Conservation (phyloP, 2,888 invertebrate species). For the Rhodophaea formosa region DNA sequence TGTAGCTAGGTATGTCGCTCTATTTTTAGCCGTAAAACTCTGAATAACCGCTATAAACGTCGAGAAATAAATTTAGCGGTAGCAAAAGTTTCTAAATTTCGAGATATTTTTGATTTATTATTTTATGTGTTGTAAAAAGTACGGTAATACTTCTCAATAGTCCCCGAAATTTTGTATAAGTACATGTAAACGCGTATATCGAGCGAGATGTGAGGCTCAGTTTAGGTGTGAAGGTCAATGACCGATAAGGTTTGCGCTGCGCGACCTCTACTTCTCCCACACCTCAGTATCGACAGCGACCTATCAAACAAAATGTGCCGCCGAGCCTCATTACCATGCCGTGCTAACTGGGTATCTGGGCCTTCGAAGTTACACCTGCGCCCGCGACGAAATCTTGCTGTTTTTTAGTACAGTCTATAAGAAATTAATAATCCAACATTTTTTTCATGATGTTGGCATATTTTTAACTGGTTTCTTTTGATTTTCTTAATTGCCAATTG, state of each 20-base stretch:
- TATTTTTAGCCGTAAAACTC: constrained; percentile 11
- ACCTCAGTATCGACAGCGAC: constrained; percentile 52
- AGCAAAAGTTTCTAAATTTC: constrained; percentile 3
- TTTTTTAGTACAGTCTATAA: neutral
- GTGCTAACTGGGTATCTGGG: constrained; percentile 1
- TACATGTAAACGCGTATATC: constrained; percentile 49
- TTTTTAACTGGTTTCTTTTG: neutral
- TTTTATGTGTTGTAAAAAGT: constrained; percentile 29
- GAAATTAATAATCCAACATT: neutral
- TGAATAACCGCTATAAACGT: constrained; percentile 7
- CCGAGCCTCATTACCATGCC: constrained; percentile 6
- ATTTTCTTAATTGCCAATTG: neutral
- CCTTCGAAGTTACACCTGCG: neutral
- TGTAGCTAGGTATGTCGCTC: neutral
- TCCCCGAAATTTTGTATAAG: constrained; percentile 50
- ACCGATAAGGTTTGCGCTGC: constrained; percentile 75
- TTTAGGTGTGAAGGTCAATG: constrained; percentile 79
- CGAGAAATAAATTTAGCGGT: neutral
- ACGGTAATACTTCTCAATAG: constrained; percentile 31
- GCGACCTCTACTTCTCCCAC: constrained; percentile 58
- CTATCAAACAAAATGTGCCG: constrained; percentile 48
- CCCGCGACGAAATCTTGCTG: neutral
- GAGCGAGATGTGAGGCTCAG: constrained; percentile 73
- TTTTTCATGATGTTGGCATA: neutral
- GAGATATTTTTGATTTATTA: constrained; percentile 1